Evolutionary conservation across 2,113 vertebrate genomes (phyloP).

Genomic region (Sporophila hypoxantha): DNA sequence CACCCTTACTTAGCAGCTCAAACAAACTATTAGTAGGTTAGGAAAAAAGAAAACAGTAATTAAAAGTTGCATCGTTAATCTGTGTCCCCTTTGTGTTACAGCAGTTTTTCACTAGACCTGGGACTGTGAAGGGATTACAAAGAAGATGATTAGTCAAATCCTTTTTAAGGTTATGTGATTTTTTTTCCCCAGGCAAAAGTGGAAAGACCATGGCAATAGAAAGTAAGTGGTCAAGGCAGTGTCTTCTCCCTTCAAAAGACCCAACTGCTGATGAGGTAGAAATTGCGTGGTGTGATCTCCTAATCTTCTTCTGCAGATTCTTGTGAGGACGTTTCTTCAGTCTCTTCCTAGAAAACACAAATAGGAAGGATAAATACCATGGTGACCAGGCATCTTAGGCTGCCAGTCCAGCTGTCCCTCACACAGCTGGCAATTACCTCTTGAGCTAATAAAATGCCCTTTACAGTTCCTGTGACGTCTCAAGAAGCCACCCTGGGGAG

Average conservation of each 20-base stretch:
- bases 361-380: neutral
- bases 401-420: neutral
- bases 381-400: neutral
- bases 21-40: slow-evolving; percentile 79
- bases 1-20: slow-evolving; percentile 71
- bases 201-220: slow-evolving; percentile 76
- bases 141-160: slow-evolving; percentile 74
- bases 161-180: slow-evolving; percentile 73
- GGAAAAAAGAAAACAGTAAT: slow-evolving; percentile 73
- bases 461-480: neutral
- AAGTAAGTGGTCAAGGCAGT: slow-evolving; percentile 90
- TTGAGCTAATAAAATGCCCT: neutral
- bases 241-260: slow-evolving; percentile 91
- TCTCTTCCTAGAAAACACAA: slow-evolving; percentile 78
- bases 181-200: slow-evolving; percentile 62
- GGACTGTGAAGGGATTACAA: slow-evolving; percentile 79
- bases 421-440: neutral
- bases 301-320: slow-evolving; percentile 89
- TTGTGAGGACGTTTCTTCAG: slow-evolving; percentile 83
- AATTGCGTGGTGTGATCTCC: slow-evolving; percentile 72
- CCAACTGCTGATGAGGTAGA: slow-evolving; percentile 96
- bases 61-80: slow-evolving; percentile 76
- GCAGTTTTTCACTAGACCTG: slow-evolving; percentile 83
- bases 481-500: neutral
- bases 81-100: slow-evolving; percentile 81